Evolutionary conservation across 2,888 invertebrate species (phyloP), one percentile per base, ranked within the genome.

Genomic region (Drosophila tanythrix): DNA sequence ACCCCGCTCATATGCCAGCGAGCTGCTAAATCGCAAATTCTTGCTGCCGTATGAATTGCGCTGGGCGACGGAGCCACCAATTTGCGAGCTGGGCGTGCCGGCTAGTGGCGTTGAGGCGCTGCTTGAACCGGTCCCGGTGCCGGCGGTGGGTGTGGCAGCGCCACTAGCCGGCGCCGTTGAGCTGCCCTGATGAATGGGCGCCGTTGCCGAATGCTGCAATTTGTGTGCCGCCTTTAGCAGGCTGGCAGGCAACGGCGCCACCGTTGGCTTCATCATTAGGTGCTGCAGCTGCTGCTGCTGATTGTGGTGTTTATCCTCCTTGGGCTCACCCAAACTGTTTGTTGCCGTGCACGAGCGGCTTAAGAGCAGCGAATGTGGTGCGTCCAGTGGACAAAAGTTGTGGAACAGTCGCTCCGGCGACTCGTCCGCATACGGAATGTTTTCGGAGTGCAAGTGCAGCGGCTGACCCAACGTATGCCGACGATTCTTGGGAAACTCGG

Each of bases 391-490:
- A 52, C 80, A 89, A 62, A 90, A 89, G 61, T 90, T 91, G 74
- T 92, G 90, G 78, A 91, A 92, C 70, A 91, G 90, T 46, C 93
- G 88, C 81, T 95, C 95, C 74, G 95, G 95, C 73, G 95, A 94
- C 93, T 96, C 96, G 92, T 96, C 96, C 81, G 95, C 96, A 93
- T 94, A 96, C 62, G 96, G 96, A 92, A 96, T 95, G 94, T 95
- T 95, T 91, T 95, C 95, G 66, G 92, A 91, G 80, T 93, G 93
- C 62, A 93, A 86, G 61, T 92, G 89, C 66, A 94, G 76, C 21
- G 94, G 93, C 69, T 94, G 93, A 13, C 89, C 91, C 36, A 92
- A 80, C 0, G 91, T 92, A 51, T 92, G 92, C 4, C 92, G 89
- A 5, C 92, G 90, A 70, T 91, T 90, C 71, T 91, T 91, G 18